A percentile compares a stretch with the other conserved stretches of the same genome.
Evolutionary conservation across 2,113 vertebrate species (phyloP).

Genomic region (Bubo scandiacus): DNA sequence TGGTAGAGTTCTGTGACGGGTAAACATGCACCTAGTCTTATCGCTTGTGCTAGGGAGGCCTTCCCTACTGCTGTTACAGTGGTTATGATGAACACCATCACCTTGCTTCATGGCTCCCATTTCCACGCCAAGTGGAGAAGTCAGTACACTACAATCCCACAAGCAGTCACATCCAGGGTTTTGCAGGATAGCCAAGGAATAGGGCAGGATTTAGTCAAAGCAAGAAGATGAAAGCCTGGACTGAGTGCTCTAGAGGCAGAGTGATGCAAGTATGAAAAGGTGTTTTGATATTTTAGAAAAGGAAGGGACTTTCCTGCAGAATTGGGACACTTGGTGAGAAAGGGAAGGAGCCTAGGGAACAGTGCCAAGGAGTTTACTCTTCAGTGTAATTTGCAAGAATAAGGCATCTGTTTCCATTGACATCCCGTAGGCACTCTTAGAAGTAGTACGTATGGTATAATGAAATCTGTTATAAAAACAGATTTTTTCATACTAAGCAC

Average conservation of each 20-base stretch:
- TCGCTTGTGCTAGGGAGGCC: neutral
- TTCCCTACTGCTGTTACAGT: neutral
- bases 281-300: neutral
- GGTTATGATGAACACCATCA: fast-evolving
- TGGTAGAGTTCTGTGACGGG: neutral
- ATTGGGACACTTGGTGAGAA: neutral
- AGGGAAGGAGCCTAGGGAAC: neutral
- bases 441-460: neutral
- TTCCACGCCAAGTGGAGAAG: fast-evolving
- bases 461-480: neutral
- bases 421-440: neutral
- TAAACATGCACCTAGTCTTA: neutral
- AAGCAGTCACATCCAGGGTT: neutral
- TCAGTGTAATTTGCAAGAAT: neutral
- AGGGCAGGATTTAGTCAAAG: neutral
- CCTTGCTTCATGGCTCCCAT: neutral
- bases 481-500: neutral
- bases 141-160: fast-evolving
- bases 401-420: neutral
- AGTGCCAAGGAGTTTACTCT: neutral
- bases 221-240: neutral
- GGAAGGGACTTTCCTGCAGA: neutral
- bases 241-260: neutral
- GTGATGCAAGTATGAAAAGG: neutral
- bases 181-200: neutral